Evolutionary conservation across 2,888 invertebrate species (phyloP), one percentile per base, ranked within the genome.

Genomic region (Athrips mouffetella): DNA sequence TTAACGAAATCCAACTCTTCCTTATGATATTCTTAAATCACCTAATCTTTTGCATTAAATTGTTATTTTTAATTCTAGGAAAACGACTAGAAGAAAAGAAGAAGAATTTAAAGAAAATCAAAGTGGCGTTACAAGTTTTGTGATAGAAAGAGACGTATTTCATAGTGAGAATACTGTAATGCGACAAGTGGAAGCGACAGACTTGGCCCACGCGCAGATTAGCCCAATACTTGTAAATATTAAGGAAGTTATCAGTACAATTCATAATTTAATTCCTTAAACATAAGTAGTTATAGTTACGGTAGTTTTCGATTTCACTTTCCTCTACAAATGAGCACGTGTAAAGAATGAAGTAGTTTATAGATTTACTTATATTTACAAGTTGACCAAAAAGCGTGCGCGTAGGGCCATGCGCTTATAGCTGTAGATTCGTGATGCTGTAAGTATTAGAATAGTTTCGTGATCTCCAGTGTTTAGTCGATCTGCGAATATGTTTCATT

Each of bases 381-480:
- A 23, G 40, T 40, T 40, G 23, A 25, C 40, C 25, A 23, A 37
- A 21, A 21, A 39, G 1, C 6, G 25, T 40, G 40, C 40, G 40
- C 13, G 40, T 8, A 15, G 2, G 40, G 23, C 40, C 15, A 39
- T n/a, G 11, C 25, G 15, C 15, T 15, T 25, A 35, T 18, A 45
- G 30, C 39, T 51, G 48, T 51, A 48, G 41, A 30, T 45, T 48
- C 45, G 54, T 60, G 60, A 59, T 58, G 52, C 53, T 68, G 66
- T 80, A 77, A 77, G 76, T 75, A 72, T 75, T 85, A 85, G 77
- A 68, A 73, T 85, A 86, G 77, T 71, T 70, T 76, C 60, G 77
- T 86, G 86, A 86, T 86, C 86, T 86, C 86, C 81, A 73, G 67
- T 71, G 65, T 72, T 63, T 64, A 76, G 69, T 72, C 66, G 76